Evolutionary conservation across 2,888 invertebrate species (phyloP).

Genomic region (Temnothorax rugatulus): DNA sequence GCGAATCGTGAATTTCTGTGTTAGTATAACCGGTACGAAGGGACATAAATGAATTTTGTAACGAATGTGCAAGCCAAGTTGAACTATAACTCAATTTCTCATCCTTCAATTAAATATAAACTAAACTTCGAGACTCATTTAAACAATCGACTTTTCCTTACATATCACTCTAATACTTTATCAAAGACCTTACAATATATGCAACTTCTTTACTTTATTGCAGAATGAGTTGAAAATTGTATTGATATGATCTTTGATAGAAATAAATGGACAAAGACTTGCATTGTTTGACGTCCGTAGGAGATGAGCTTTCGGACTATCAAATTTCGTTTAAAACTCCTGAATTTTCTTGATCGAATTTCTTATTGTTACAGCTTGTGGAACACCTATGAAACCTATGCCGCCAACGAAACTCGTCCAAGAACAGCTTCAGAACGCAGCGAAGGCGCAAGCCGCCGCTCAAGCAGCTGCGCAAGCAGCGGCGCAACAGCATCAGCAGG

Average conservation of each 20-base stretch:
- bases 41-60: too few relatives aligned
- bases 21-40: too few relatives aligned
- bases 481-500: slow-evolving; percentile 83
- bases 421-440: slow-evolving; percentile 85
- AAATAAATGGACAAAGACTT: slow-evolving; percentile 3
- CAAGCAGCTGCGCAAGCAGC: slow-evolving; percentile 83
- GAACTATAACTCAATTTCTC: too few relatives aligned
- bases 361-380: slow-evolving; percentile 87
- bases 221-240: slow-evolving; percentile 21
- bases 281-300: slow-evolving; percentile 57
- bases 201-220: slow-evolving; percentile 32
- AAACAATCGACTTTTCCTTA: too few relatives aligned
- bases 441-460: slow-evolving; percentile 84
- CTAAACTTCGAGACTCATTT: too few relatives aligned
- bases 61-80: too few relatives aligned
- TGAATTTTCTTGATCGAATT: slow-evolving; percentile 11
- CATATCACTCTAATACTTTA: too few relatives aligned
- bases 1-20: too few relatives aligned
- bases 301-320: slow-evolving; percentile 76
- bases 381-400: slow-evolving; percentile 90
- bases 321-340: not conserved
- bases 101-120: too few relatives aligned
- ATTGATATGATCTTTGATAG: not conserved
- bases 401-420: slow-evolving; percentile 92
- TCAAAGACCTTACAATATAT: not conserved